Evolutionary conservation across 2,888 invertebrate genomes (phyloP), one percentile per base, ranked within the genome.

Genomic region (Xanthia togata): DNA sequence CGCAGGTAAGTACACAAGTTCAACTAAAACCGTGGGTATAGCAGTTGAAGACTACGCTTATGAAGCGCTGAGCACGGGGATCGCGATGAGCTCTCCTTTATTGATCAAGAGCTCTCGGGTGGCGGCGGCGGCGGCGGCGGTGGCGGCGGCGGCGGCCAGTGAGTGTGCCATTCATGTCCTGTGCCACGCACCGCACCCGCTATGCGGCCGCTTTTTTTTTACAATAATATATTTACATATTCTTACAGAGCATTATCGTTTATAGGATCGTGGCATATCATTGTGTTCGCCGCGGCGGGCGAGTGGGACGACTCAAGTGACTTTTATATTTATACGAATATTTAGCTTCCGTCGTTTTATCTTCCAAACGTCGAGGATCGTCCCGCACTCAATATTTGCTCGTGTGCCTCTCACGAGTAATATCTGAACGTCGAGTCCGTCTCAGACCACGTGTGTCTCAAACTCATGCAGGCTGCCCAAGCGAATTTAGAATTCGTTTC

Each of bases 281-380:
- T 53, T 62, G 64, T 70, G 64, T 12, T 38, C 23, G 55, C 41
- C 59, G 31, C 68, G 17, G 47, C 35, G 17, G 12, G 12, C 64
- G 53, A 9, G 12, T 57, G 44, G 31, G 64, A 35, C 55, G 31
- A n/a, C 31, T 57, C 55, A 55, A 47, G 70, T 76, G 41, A 76
- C 41, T 64, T 60, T 70, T 72, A 72, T 78, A 83, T 79, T 69
- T 78, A 63, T 53, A 55, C 38, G 17, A 78, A n/a, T 69, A 41
- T 77, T 57, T 44, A 17, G 38, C 76, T 60, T 62, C 59, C 47
- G 44, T 12, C 12, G 12, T 12, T 79, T 65, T n/a, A 35, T 9
- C 35, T 57, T 31, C 2, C 20, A 14, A 70, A 14, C 26, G 53
- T 67, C 53, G 26, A 26, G 72, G 26, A 23, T 26, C 47, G 47